Base-by-base conservation (phyloP, 2,888 invertebrate species). In the Hydraecia micacea region DNA sequence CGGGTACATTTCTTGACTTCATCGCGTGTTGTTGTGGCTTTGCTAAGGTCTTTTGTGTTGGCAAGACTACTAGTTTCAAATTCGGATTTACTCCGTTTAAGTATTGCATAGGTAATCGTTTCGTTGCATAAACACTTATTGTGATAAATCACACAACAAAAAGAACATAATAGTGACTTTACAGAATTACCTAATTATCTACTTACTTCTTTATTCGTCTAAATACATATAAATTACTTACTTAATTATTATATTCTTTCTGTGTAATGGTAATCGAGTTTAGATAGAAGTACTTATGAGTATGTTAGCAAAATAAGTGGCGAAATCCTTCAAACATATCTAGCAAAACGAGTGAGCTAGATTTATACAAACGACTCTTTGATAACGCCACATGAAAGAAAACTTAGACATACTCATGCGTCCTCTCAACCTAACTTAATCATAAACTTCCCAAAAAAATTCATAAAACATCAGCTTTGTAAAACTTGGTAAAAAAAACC, bases 391-490 rank as follows among this genome's bases (percentile, higher is more conserved):
- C 55, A 76, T 65, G 60, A 75, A 81, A 66, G 21, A 36, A 18
- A 32, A 70, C 68, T 70, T 81, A 80, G 25, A 66, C n/a, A 28
- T 28, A 55, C 69, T 75, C 39, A 46, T 6, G 58, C 7, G 52
- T 70, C 21, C 46, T 36, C n/a, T 25, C 60, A 55, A 66, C 65
- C 46, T 42, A 49, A 73, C 15, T 70, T 81, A 85, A 81, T 78
- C 78, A 73, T 73, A 73, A 75, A 68, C 9, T 36, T 67, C 15
- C 28, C 28, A 58, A 75, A 83, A 77, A 69, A 66, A 67, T 32
- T 25, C 66, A 66, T 77, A 86, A 83, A 86, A 77, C 86, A 76
- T 83, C 68, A 72, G 86, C 80, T 79, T 76, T 60, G 83, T 36
- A 73, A 79, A 84, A 86, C 68, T 84, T 84, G 62, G 58, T 62